phyloP scores from a whole-genome alignment of 2,113 vertebrate species.

The Rhea pennata region DNA sequence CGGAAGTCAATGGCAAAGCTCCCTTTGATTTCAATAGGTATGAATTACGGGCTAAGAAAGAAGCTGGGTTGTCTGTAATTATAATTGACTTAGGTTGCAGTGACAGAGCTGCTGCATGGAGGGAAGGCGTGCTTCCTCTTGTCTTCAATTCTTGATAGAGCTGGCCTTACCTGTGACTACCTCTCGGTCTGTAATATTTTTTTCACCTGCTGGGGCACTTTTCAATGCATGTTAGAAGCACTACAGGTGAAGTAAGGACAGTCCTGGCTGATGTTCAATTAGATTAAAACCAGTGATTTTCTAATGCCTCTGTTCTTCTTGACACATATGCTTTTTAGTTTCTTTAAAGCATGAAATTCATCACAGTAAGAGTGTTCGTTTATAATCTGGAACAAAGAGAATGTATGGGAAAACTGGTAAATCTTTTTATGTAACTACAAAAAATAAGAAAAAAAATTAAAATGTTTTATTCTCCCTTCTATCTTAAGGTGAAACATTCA shows the following conservation, averaged over 20 bases:
- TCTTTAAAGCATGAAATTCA: neutral
- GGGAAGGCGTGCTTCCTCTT: neutral
- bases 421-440: neutral
- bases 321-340: neutral
- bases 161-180: neutral
- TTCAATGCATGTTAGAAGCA: neutral
- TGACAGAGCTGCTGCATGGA: neutral
- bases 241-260: neutral
- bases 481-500: neutral
- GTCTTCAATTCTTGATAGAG: neutral
- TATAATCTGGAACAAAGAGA: neutral
- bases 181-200: neutral
- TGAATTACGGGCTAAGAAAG: neutral
- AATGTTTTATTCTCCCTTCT: neutral
- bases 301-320: neutral
- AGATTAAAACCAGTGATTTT: neutral
- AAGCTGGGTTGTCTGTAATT: neutral
- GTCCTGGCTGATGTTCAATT: slow-evolving; percentile 20
- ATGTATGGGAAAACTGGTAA: neutral
- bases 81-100: neutral
- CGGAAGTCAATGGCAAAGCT: neutral
- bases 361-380: neutral
- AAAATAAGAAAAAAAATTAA: neutral
- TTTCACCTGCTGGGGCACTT: slow-evolving; percentile 4
- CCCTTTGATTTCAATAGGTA: neutral